Conservation (phyloP, 35 echinoderm and acorn worm genomes). For the Chiridota heheva region DNA sequence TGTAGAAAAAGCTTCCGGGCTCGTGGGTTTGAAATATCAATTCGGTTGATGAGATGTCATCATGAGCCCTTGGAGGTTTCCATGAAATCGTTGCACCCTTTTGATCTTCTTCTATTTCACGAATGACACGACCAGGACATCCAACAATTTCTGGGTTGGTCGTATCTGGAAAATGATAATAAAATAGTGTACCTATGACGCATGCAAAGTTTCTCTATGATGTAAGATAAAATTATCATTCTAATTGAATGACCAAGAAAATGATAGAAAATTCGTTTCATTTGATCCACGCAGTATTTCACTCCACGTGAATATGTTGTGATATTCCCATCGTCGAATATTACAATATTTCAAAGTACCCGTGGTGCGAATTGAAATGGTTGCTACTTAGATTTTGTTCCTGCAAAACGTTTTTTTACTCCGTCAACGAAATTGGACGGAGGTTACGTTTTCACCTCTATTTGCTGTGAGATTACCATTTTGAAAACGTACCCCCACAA, state of each 20-base stretch:
- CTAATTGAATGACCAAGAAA: neutral
- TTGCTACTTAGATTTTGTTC: too few relatives aligned
- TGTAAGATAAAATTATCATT: neutral
- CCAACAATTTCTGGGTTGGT: slow-evolving; percentile 32
- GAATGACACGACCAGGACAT: slow-evolving; percentile 27
- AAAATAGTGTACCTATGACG: neutral
- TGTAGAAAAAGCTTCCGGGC: slow-evolving; percentile 37
- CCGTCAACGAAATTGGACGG: too few relatives aligned
- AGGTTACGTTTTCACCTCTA: too few relatives aligned
- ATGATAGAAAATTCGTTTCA: neutral
- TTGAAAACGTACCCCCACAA: too few relatives aligned
- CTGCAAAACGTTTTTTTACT: too few relatives aligned
- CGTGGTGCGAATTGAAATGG: too few relatives aligned
- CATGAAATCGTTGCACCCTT: slow-evolving; percentile 35
- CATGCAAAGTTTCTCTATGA: neutral
- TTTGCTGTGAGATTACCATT: too few relatives aligned
- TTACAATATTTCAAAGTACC: too few relatives aligned
- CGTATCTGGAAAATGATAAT: slow-evolving; percentile 10
- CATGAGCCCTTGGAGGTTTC: slow-evolving; percentile 18
- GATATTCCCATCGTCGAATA: too few relatives aligned
- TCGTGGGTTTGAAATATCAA: slow-evolving; percentile 40
- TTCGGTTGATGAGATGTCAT: slow-evolving; percentile 30
- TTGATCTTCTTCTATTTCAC: slow-evolving; percentile 26
- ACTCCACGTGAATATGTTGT: neutral
- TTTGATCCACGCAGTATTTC: neutral